phyloP scores from a whole-genome alignment of 2,113 vertebrate species.

The Gulo gulo region DNA sequence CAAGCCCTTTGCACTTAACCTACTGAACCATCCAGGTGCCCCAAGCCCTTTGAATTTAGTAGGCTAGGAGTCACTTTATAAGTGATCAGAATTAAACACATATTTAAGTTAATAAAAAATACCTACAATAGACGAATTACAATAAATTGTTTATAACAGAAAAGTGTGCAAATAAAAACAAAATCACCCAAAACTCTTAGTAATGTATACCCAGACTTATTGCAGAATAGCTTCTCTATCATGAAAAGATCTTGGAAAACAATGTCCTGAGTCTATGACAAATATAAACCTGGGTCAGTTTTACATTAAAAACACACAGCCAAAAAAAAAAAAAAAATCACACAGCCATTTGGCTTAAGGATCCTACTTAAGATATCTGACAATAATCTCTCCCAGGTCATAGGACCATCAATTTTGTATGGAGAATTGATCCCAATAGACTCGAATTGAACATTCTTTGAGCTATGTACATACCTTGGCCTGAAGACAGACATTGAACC shows the following conservation, averaged over 20 bases:
- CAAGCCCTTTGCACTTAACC: neutral
- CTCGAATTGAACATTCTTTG: neutral
- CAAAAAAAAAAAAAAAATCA: neutral
- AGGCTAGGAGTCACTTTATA: neutral
- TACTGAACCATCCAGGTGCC: neutral
- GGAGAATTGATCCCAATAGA: neutral
- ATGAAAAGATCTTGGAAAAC: neutral
- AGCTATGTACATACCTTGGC: conserved; percentile 32
- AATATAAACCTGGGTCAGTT: neutral
- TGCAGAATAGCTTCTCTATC: neutral
- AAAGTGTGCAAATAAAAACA: neutral
- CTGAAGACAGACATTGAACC: neutral
- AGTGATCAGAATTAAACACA: neutral
- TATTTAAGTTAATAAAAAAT: conserved; percentile 22
- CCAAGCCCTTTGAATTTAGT: neutral
- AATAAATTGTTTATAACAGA: neutral
- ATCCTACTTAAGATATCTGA: neutral
- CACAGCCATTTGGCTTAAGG: neutral
- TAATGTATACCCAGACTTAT: neutral
- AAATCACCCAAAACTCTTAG: neutral
- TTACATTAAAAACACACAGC: neutral
- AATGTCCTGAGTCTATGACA: neutral
- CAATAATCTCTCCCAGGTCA: neutral
- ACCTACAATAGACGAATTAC: neutral
- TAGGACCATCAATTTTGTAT: neutral